Evolutionary conservation across 2,113 vertebrate species (phyloP).

Genomic region (Chamaea fasciata): DNA sequence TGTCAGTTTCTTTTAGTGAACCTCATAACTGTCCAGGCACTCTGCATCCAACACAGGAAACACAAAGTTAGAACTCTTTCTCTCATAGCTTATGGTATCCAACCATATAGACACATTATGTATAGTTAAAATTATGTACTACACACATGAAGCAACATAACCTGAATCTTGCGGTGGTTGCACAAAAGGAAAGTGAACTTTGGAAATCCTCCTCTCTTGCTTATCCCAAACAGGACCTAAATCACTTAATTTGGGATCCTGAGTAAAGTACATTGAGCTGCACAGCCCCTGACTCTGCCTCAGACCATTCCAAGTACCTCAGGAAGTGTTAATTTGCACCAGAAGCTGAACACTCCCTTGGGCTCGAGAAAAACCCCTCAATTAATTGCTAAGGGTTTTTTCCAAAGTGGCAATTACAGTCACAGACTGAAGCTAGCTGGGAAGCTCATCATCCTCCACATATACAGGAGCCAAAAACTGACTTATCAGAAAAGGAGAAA

Average conservation of each 20-base stretch:
- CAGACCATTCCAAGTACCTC: neutral
- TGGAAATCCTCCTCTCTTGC: neutral
- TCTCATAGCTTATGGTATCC: neutral
- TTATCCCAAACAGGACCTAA: neutral
- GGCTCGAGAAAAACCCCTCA: neutral
- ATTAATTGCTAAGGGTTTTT: neutral
- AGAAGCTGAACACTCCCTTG: neutral
- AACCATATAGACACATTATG: accelerated
- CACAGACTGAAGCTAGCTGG: neutral
- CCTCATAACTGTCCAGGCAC: neutral
- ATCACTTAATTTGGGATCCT: neutral
- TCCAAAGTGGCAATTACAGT: neutral
- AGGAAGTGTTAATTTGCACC: neutral
- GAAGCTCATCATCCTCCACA: neutral
- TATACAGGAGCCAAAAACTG: neutral
- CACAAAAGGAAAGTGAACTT: neutral
- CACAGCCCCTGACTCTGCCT: neutral
- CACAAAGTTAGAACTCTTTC: neutral
- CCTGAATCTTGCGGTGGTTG: neutral
- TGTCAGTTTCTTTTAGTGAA: neutral
- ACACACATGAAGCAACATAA: neutral
- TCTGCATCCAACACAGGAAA: neutral
- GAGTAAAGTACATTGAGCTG: neutral
- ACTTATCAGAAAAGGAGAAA: neutral
- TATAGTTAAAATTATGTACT: neutral